Percentiles rank a stretch among this genome's conserved stretches.
phyloP scores from a whole-genome alignment of 2,888 invertebrate species.

The Lasius fuliginosus region DNA sequence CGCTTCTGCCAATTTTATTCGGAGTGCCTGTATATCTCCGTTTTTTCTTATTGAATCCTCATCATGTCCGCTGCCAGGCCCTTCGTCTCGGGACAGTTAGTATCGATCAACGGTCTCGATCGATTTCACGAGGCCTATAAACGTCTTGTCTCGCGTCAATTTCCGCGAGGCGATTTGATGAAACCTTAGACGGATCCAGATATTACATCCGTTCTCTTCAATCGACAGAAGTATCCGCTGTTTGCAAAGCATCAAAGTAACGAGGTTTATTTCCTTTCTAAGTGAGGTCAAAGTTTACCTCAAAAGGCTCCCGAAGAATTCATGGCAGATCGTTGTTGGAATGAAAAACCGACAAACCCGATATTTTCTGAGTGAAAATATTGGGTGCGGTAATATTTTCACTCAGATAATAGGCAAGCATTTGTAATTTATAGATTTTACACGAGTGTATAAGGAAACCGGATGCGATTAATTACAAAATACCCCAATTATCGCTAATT shows the following conservation, averaged over 20 bases:
- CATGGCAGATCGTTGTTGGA: background rate
- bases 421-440: conserved; percentile 4
- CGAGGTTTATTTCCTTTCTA: conserved; percentile 27
- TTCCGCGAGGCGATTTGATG: conserved; percentile 72
- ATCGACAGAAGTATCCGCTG: conserved; percentile 56
- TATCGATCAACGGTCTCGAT: conserved; percentile 61
- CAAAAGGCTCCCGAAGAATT: background rate
- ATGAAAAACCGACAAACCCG: background rate
- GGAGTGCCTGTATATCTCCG: background rate
- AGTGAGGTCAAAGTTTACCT: conserved; percentile 8
- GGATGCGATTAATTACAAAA: background rate
- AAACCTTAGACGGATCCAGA: conserved; percentile 76
- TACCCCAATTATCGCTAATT: background rate
- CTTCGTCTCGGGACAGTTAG: conserved; percentile 60
- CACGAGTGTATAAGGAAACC: background rate
- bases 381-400: background rate
- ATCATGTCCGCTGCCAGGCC: conserved; percentile 2
- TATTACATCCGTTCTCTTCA: conserved; percentile 46
- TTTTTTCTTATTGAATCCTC: conserved; percentile 72
- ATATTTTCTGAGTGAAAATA: background rate
- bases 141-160: conserved; percentile 67
- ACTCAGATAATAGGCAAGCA: background rate
- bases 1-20: conserved; percentile 30
- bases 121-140: conserved; percentile 18
- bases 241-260: conserved; percentile 29